Evolutionary conservation across 1,140 invertebrate species (phyloP).

Genomic region (Hyles euphorbiae): DNA sequence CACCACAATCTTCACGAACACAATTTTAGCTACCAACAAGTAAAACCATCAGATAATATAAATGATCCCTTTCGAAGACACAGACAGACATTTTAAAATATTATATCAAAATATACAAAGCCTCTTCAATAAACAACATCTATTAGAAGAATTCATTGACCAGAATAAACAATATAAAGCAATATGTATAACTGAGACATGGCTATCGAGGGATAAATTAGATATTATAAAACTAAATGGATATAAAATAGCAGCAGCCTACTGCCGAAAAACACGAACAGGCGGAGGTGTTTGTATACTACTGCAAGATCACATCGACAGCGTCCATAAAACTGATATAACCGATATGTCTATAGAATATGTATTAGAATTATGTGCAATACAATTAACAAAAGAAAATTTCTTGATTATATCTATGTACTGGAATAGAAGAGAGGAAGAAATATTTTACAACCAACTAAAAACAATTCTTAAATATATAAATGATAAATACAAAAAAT

Average conservation of each 20-base stretch:
- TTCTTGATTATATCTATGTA: conserved; percentile 24
- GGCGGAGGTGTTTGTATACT: conserved; percentile 25
- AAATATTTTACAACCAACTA: conserved; percentile 23
- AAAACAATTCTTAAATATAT: conserved; percentile 18
- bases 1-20: no score
- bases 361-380: conserved; percentile 24
- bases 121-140: conserved; percentile 21
- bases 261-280: conserved; percentile 13
- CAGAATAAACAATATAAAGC: conserved; percentile 12
- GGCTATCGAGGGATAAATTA: conserved; percentile 18
- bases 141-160: conserved; percentile 19
- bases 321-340: conserved; percentile 19
- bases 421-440: conserved; percentile 30
- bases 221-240: conserved; percentile 8
- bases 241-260: conserved; percentile 18
- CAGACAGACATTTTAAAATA: conserved; percentile 13
- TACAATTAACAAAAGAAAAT: conserved; percentile 15
- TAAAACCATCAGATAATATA: no score
- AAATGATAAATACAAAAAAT: conserved; percentile 18
- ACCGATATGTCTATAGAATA: conserved; percentile 28
- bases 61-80: conserved; percentile 12
- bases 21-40: no score
- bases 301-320: conserved; percentile 15
- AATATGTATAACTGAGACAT: conserved; percentile 24
- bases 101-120: conserved; percentile 30